Evolutionary conservation across 2,113 vertebrate genomes (phyloP).

Genomic region (Leptobrachium leishanense): DNA sequence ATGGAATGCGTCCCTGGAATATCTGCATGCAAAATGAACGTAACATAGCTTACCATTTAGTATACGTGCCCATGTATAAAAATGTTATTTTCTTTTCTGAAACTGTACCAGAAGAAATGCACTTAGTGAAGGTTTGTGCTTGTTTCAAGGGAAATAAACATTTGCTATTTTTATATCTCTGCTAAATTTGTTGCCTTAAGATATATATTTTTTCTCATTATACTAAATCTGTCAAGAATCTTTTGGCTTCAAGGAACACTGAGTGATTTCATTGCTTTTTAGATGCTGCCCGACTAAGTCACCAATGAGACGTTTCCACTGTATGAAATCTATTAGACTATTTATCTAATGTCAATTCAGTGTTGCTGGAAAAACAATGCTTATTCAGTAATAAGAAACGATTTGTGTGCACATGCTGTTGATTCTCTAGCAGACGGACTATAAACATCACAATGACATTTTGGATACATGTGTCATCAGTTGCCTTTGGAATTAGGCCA

Average conservation of each 20-base stretch:
- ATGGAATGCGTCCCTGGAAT: too few species aligned
- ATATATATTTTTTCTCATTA: slow-evolving; percentile 26
- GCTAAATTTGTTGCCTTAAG: slow-evolving; percentile 33
- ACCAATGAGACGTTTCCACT: slow-evolving; percentile 30
- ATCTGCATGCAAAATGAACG: too few species aligned
- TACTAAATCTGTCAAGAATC: slow-evolving; percentile 30
- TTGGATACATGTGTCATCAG: slow-evolving; percentile 33
- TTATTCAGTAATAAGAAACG: slow-evolving; percentile 39
- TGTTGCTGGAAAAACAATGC: slow-evolving; percentile 20
- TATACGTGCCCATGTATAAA: too few species aligned
- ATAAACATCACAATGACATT: slow-evolving; percentile 41
- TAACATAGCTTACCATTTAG: too few species aligned
- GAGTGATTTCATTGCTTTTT: slow-evolving; percentile 25
- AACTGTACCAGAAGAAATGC: slow-evolving; percentile 6
- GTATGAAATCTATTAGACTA: slow-evolving; percentile 9
- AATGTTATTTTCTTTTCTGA: slow-evolving; percentile 9
- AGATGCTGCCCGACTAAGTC: slow-evolving; percentile 28
- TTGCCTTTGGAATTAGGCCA: slow-evolving; percentile 21
- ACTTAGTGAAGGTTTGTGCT: neutral
- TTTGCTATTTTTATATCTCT: slow-evolving; percentile 34
- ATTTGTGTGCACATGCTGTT: slow-evolving; percentile 32
- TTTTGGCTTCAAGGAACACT: slow-evolving; percentile 37
- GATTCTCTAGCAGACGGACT: slow-evolving; percentile 15
- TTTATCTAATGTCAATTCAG: slow-evolving; percentile 41
- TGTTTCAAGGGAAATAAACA: slow-evolving; percentile 26